phyloP scores from a whole-genome alignment of 2,888 invertebrate genomes.

The Cephus pygmeus region DNA sequence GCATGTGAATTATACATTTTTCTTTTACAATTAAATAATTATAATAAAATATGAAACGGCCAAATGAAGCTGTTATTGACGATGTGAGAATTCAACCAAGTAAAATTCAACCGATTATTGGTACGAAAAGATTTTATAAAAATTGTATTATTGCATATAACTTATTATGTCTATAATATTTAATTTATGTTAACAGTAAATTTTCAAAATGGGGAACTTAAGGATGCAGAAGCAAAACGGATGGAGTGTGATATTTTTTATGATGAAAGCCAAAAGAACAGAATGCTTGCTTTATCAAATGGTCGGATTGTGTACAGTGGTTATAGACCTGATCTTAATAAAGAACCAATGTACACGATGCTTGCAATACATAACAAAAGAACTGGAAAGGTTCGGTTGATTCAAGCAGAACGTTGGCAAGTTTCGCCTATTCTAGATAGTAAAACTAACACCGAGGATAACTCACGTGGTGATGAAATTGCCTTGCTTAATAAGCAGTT shows the following conservation, averaged over 20 bases:
- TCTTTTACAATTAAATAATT: background rate
- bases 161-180: background rate
- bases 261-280: constrained; percentile 43
- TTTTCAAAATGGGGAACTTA: constrained; percentile 58
- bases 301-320: constrained; percentile 57
- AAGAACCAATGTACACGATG: constrained; percentile 54
- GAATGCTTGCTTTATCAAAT: constrained; percentile 53
- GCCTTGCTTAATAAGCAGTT: constrained; percentile 72
- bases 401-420: constrained; percentile 59
- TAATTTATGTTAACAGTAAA: constrained; percentile 43
- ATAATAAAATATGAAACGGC: constrained; percentile 38
- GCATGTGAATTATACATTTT: background rate
- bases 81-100: constrained; percentile 49
- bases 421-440: constrained; percentile 53
- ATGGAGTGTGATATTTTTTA: constrained; percentile 54
- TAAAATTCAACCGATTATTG: constrained; percentile 58
- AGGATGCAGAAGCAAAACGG: constrained; percentile 50
- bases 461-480: constrained; percentile 32
- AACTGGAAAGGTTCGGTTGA: constrained; percentile 56
- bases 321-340: constrained; percentile 47
- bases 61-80: constrained; percentile 48
- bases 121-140: constrained; percentile 30
- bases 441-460: constrained; percentile 21
- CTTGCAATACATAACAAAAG: constrained; percentile 55
- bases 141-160: background rate